Evolutionary conservation across 2,797 vertebrate genomes (phyloP).

Genomic region (Myotis vivesi): DNA sequence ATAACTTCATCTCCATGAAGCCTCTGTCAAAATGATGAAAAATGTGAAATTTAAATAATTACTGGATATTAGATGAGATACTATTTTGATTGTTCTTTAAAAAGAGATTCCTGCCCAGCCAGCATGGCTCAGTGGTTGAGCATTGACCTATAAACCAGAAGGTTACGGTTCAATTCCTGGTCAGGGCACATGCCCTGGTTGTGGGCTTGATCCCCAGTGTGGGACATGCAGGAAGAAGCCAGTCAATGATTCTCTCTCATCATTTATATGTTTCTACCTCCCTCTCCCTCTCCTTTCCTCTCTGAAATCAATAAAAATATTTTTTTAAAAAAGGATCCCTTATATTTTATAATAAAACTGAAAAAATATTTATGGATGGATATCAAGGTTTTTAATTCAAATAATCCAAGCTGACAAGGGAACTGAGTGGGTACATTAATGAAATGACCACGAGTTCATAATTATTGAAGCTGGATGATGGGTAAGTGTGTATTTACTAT

Average conservation of each 20-base stretch:
- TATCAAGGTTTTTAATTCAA: slow-evolving; percentile 12
- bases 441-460: neutral
- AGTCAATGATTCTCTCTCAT: no score
- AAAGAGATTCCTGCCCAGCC: neutral
- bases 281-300: no score
- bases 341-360: slow-evolving; percentile 9
- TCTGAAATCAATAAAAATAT: neutral
- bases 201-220: no score
- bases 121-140: no score
- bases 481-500: neutral
- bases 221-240: no score
- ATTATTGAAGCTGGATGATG: neutral
- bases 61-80: neutral
- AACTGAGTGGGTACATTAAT: neutral
- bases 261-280: no score
- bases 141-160: no score
- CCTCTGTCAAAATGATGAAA: neutral
- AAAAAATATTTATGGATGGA: neutral
- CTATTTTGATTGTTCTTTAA: slow-evolving; percentile 32
- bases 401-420: neutral
- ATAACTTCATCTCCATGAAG: neutral
- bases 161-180: no score
- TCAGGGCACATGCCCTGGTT: no score
- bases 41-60: slow-evolving; percentile 28
- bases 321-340: neutral